Conservation (phyloP, 2,113 vertebrate genomes). For the Eretmochelys imbricata region DNA sequence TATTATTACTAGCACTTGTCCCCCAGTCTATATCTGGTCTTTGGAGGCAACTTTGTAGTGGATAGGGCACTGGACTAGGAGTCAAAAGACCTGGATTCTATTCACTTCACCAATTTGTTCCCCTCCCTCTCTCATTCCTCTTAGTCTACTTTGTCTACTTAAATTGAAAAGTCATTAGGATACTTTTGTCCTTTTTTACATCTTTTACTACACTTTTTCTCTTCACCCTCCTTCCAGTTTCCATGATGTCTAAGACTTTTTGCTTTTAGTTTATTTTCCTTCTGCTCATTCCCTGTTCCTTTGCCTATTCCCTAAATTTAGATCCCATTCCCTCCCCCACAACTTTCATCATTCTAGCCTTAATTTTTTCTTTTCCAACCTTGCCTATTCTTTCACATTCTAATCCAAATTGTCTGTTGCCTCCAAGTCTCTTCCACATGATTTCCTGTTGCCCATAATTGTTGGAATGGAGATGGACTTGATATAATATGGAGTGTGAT, state of each 20-base stretch:
- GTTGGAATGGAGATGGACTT: background rate
- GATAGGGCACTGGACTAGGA: background rate
- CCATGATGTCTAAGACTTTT: background rate
- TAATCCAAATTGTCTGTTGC: background rate
- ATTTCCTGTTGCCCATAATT: background rate
- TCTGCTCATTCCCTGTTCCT: background rate
- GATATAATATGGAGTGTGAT: background rate
- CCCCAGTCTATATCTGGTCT: no score
- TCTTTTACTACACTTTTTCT: background rate
- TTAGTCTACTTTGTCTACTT: background rate
- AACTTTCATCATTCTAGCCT: background rate
- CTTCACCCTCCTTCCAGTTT: background rate
- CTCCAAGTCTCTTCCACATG: background rate
- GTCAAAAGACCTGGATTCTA: background rate
- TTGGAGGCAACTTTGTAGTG: no score
- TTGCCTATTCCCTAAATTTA: background rate
- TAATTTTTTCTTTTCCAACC: background rate
- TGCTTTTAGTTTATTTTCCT: background rate
- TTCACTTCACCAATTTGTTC: background rate
- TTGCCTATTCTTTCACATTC: background rate
- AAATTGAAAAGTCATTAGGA: no score
- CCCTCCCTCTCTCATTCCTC: background rate
- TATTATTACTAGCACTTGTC: no score
- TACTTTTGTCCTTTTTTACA: background rate
- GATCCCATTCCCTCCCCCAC: background rate